These are phyloP conservation scores for Myotis yumanensis DNA, from an alignment of 2,113 vertebrate species.

Conservation along the genomic window DNA sequence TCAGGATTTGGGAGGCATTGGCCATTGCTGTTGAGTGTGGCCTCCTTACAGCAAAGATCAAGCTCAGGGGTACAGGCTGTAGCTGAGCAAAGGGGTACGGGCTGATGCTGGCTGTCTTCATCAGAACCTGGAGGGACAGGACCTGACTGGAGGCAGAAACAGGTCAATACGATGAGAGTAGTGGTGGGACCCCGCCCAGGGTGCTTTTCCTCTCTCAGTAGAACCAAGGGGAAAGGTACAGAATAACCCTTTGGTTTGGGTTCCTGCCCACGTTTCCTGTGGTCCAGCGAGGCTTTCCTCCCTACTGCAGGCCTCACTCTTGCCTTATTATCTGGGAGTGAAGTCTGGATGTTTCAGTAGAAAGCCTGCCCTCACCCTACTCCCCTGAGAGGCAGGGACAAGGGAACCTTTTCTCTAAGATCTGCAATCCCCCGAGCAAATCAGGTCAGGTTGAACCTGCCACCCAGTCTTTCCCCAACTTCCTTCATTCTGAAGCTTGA, in stretches of 20 bases:
- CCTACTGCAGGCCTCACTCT: background rate
- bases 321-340: background rate
- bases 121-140: background rate
- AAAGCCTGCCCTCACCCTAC: background rate
- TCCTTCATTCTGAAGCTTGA: constrained; percentile 40
- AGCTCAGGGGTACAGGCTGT: background rate
- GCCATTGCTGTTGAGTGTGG: too few relatives aligned
- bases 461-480: background rate
- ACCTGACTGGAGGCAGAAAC: background rate
- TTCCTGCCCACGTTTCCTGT: background rate
- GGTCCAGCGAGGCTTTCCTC: background rate
- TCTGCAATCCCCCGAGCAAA: background rate
- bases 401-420: background rate
- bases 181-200: background rate
- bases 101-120: background rate
- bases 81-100: background rate
- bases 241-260: background rate
- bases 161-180: background rate
- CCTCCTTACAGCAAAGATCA: background rate
- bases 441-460: background rate
- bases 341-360: background rate
- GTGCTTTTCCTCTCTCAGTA: background rate
- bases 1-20: background rate
- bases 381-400: background rate
- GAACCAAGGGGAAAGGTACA: background rate